Percentiles rank a stretch among this genome's conserved stretches.
Evolutionary conservation across 2,113 vertebrate genomes (phyloP).

Genomic region (Carettochelys insculpta): DNA sequence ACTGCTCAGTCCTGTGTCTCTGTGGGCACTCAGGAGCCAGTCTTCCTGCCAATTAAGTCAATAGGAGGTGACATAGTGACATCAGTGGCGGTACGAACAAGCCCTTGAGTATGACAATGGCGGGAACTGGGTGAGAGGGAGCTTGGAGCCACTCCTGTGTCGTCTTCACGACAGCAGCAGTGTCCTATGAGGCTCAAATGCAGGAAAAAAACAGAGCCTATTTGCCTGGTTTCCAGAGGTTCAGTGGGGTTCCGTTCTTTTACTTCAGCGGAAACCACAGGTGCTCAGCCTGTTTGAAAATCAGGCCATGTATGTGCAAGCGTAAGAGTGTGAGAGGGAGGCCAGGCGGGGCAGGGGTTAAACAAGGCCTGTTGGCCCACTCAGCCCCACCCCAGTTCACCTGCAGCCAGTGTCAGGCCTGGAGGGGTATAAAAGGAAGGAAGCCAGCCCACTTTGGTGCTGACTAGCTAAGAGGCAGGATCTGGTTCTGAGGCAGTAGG

Average conservation of each 20-base stretch:
- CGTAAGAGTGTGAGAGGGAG: too few species aligned
- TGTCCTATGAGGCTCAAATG: not conserved
- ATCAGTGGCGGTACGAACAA: not conserved
- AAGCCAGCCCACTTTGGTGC: too few species aligned
- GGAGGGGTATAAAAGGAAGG: too few species aligned
- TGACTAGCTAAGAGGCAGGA: too few species aligned
- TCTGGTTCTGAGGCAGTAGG: too few species aligned
- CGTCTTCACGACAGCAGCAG: not conserved
- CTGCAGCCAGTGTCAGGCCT: too few species aligned
- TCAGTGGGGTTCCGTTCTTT: not conserved
- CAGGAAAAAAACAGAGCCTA: not conserved
- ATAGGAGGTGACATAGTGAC: not conserved
- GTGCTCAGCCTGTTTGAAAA: not conserved
- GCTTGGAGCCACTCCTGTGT: not conserved
- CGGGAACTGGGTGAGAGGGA: not conserved
- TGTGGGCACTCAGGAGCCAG: fast-evolving
- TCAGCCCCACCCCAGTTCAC: too few species aligned
- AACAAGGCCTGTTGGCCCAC: too few species aligned
- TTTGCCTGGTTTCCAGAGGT: not conserved
- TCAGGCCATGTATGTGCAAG: not conserved
- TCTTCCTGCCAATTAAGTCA: not conserved
- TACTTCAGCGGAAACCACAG: not conserved
- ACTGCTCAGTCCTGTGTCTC: too few species aligned
- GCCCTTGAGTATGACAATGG: fast-evolving
- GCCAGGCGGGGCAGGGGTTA: too few species aligned